Evolutionary conservation across 1,140 invertebrate genomes (phyloP).

Genomic region (Aphis gossypii): DNA sequence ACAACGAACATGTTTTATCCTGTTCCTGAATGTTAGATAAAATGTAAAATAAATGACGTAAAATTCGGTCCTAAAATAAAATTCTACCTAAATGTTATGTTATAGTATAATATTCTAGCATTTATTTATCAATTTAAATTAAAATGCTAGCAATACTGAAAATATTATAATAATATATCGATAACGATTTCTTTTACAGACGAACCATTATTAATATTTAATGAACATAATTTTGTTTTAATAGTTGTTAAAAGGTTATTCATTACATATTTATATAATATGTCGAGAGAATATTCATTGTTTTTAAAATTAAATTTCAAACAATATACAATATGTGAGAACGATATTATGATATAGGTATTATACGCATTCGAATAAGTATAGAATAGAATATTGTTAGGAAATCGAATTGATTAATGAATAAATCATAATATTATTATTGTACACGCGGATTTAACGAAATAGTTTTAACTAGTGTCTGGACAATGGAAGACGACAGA

Average conservation of each 20-base stretch:
- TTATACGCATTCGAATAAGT: not conserved
- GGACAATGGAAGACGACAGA: not conserved
- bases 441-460: not conserved
- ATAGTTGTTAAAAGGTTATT: slow-evolving; percentile 31
- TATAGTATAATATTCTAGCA: not conserved
- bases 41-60: not conserved
- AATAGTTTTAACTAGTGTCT: not conserved
- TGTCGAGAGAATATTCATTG: not conserved
- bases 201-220: slow-evolving; percentile 41
- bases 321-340: not conserved
- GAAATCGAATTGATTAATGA: not conserved
- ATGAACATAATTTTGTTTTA: slow-evolving; percentile 1
- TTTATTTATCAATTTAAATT: slow-evolving; percentile 18
- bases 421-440: slow-evolving; percentile 17
- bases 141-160: not conserved
- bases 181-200: not conserved
- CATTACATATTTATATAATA: not conserved
- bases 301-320: slow-evolving; percentile 25
- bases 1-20: not conserved
- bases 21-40: not conserved
- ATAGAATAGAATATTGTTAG: not conserved
- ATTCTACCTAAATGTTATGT: not conserved
- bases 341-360: not conserved
- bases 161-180: slow-evolving; percentile 1
- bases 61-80: not conserved